These are phyloP conservation scores for Scolopax bukidnonensis DNA, from an alignment of 2,797 vertebrate species.

Conservation along the genomic window DNA sequence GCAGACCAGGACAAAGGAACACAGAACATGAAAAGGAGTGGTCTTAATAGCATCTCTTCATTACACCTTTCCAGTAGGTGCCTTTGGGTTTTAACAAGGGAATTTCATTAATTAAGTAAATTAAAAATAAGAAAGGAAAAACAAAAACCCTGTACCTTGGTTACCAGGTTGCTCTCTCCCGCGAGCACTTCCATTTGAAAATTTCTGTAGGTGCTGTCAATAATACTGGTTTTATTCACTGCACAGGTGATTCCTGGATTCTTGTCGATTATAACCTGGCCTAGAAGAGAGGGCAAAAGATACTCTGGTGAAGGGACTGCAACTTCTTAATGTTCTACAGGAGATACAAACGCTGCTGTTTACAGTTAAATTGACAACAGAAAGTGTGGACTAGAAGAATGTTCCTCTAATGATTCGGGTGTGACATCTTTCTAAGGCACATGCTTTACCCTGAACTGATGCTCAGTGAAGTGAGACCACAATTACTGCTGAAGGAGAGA, in stretches of 20 bases:
- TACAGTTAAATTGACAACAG: background rate
- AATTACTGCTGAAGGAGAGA: background rate
- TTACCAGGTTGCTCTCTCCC: constrained; percentile 91
- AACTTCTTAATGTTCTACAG: background rate
- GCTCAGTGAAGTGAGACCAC: background rate
- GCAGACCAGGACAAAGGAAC: background rate
- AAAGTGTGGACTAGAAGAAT: background rate
- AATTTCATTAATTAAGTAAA: background rate
- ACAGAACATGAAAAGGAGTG: background rate
- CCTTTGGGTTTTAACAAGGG: background rate
- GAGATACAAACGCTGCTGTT: background rate
- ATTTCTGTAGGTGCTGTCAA: constrained; percentile 91
- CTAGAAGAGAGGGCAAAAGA: constrained; percentile 66
- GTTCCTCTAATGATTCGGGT: background rate
- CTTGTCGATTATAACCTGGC: constrained; percentile 96
- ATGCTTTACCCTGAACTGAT: background rate
- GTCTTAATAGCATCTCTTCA: background rate
- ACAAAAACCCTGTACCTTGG: constrained; percentile 79
- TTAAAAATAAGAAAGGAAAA: background rate
- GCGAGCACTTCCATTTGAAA: constrained; percentile 96
- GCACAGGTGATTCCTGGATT: constrained; percentile 92
- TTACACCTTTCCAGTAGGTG: background rate
- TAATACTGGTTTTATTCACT: constrained; percentile 92
- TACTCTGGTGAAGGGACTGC: background rate
- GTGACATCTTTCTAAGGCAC: background rate